Conservation (phyloP, 2,888 invertebrate species). For the Xanthorhoe designata region DNA sequence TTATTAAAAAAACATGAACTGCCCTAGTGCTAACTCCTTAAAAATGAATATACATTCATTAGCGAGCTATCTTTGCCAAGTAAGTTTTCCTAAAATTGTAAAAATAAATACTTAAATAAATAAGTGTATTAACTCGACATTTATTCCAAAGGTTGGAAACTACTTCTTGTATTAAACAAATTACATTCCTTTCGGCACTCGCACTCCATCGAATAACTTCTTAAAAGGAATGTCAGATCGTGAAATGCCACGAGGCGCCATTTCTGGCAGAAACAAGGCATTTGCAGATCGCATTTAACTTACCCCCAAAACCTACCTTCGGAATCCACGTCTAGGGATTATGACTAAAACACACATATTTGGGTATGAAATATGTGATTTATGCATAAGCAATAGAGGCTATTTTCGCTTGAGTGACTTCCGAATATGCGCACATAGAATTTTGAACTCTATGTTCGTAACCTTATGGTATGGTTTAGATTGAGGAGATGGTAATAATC, state of each 20-base stretch:
- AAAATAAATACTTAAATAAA: too few species aligned
- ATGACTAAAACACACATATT: constrained; percentile 51
- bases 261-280: constrained; percentile 66
- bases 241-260: constrained; percentile 45
- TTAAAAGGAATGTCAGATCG: constrained; percentile 47
- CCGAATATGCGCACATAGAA: constrained; percentile 31
- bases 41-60: too few species aligned
- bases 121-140: too few species aligned
- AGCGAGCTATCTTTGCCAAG: too few species aligned
- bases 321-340: constrained; percentile 61
- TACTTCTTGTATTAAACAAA: not conserved
- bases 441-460: constrained; percentile 24
- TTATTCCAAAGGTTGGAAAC: too few species aligned
- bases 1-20: too few species aligned
- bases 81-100: too few species aligned
- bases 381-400: constrained; percentile 46
- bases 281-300: constrained; percentile 18
- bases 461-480: constrained; percentile 50
- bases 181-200: constrained; percentile 19
- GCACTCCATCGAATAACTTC: constrained; percentile 47
- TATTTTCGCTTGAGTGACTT: constrained; percentile 42
- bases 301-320: constrained; percentile 41
- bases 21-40: too few species aligned
- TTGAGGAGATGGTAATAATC: constrained; percentile 48
- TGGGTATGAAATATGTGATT: constrained; percentile 44